Base-by-base conservation (phyloP, 37 sponge, comb jelly and placozoan species). In the Cliona cf. orientalis region DNA sequence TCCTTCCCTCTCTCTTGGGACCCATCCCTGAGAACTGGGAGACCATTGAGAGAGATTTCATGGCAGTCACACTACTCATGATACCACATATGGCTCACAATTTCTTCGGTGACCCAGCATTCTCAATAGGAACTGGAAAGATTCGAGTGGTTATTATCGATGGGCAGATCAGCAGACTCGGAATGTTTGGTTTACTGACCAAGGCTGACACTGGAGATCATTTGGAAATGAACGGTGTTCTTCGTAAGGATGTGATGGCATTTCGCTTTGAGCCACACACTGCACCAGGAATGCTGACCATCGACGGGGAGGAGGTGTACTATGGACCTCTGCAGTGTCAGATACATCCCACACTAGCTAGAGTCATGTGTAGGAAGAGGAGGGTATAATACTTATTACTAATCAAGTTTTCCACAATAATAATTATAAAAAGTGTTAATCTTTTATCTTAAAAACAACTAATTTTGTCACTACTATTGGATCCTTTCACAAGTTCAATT, bases 281-380 rank as follows among this genome's bases (percentile, higher is more conserved):
- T 2, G n/a, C 33, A 14, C 76, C 73, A 0, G 79, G 79, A 29
- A 69, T 69, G 53, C 34, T 94, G 31, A 86, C 92, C 6, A 46
- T 97, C 39, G 97, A 97, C 46, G 97, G 97, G 9, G 97, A 97
- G 87, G 42, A 42, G 56, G 69, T 95, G n/a, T 42, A 65, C 0
- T 94, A 89, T 61, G 93, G 90, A 1, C 67, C 97, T 17, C 29
- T 92, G 34, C 97, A 97, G 82, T 78, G 58, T 1, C 87, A 97
- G 77, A 55, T 92, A 1, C 83, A 90, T 58, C 86, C 70, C 23
- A 64, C 64, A 23, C 22, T 92, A 63, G 86, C 87, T 29, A 31
- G 92, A 32, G 75, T 97, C 2, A 68, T 88, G 78, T 79, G 87
- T 22, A 41, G 89, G 44, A 91, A 70, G 70, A 46, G 66, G 61